Conservation (phyloP, 2,888 invertebrate genomes). For the Tanypteryx hageni region DNA sequence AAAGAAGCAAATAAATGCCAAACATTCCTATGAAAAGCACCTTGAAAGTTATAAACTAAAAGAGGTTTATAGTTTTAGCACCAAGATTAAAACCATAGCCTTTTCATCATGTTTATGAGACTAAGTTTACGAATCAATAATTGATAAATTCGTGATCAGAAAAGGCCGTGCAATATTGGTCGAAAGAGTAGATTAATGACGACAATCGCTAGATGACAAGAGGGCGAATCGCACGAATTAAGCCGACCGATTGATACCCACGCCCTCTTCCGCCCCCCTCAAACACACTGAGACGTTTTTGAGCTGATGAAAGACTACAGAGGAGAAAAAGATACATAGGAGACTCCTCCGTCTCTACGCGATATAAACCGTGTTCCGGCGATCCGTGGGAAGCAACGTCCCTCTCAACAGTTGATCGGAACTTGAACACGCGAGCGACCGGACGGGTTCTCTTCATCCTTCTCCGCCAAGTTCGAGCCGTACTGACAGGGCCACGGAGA, state of each 20-base stretch:
- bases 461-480: neutral
- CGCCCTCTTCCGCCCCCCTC: neutral
- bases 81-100: too few relatives aligned
- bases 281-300: neutral
- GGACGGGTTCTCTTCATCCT: slow-evolving; percentile 11
- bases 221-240: neutral
- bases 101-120: too few relatives aligned
- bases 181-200: too few relatives aligned
- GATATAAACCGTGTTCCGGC: neutral
- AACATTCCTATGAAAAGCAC: too few relatives aligned
- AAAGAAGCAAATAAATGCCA: too few relatives aligned
- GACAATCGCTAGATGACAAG: too few relatives aligned
- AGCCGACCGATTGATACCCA: neutral
- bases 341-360: neutral
- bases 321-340: neutral
- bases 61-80: too few relatives aligned
- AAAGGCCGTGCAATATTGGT: too few relatives aligned
- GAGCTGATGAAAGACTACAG: neutral
- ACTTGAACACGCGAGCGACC: slow-evolving; percentile 23
- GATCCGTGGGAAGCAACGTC: neutral
- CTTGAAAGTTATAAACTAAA: too few relatives aligned
- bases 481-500: neutral
- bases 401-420: neutral
- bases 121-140: too few relatives aligned
- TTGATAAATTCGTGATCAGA: too few relatives aligned